Conservation (phyloP, 2,113 vertebrate species). For the Pterocles burchelli region DNA sequence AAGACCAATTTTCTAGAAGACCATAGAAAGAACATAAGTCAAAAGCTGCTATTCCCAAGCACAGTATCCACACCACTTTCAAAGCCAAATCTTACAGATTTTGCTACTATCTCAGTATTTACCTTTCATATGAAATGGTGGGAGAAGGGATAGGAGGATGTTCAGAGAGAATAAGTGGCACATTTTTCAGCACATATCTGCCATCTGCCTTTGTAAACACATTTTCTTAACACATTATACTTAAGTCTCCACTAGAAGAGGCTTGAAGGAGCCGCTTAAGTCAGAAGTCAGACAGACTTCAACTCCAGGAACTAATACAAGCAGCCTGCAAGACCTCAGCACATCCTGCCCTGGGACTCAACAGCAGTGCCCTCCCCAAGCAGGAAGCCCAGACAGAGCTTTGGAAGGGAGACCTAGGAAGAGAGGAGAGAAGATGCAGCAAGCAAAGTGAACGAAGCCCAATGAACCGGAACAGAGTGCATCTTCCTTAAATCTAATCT, state of each 20-base stretch:
- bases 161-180: not conserved
- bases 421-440: not conserved
- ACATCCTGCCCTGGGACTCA: not conserved
- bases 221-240: not conserved
- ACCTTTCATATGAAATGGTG: not conserved
- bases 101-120: not conserved
- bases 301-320: not conserved
- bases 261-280: not conserved
- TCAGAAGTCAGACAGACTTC: not conserved
- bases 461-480: fast-evolving
- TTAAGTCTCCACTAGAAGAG: not conserved
- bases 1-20: not conserved
- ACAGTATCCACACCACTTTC: not conserved
- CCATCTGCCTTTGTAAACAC: not conserved
- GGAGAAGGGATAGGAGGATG: not conserved
- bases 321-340: not conserved
- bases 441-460: not conserved
- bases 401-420: not conserved
- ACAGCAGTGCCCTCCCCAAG: not conserved
- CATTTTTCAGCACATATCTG: not conserved
- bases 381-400: not conserved
- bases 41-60: not conserved
- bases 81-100: not conserved
- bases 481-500: not conserved
- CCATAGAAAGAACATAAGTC: not conserved